phyloP scores from a whole-genome alignment of 2,888 invertebrate genomes.

The Cheiracanthium punctorium region DNA sequence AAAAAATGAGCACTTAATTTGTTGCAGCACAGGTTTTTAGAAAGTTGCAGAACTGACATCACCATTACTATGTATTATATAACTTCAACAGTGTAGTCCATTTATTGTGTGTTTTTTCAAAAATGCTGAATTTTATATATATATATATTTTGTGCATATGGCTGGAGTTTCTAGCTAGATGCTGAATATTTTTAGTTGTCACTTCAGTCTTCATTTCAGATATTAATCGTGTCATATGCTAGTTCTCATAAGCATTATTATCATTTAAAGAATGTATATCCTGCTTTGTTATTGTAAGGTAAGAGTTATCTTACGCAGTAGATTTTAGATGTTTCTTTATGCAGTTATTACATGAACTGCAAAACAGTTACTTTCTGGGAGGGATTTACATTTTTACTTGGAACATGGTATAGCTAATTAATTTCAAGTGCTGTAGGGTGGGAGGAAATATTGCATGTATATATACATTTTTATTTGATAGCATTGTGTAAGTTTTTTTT shows the following conservation, averaged over 20 bases:
- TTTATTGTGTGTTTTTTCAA: conserved; percentile 21
- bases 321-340: too few species aligned
- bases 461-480: too few species aligned
- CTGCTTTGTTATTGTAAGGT: not conserved
- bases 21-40: conserved; percentile 58
- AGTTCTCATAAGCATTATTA: not conserved
- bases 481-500: too few species aligned
- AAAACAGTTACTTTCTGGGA: too few species aligned
- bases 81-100: conserved; percentile 37
- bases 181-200: not conserved
- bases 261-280: not conserved
- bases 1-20: conserved; percentile 40
- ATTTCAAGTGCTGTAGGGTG: too few species aligned
- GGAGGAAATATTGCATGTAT: too few species aligned
- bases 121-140: conserved; percentile 28
- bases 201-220: not conserved
- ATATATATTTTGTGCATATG: not conserved
- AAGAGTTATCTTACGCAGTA: not conserved
- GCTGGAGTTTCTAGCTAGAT: not conserved
- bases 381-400: too few species aligned
- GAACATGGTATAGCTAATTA: too few species aligned
- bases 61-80: conserved; percentile 49
- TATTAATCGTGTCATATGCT: not conserved
- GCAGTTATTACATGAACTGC: too few species aligned
- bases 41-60: conserved; percentile 49